Evolutionary conservation across 2,113 vertebrate species (phyloP).

Genomic region (Pogonocichla stellata): DNA sequence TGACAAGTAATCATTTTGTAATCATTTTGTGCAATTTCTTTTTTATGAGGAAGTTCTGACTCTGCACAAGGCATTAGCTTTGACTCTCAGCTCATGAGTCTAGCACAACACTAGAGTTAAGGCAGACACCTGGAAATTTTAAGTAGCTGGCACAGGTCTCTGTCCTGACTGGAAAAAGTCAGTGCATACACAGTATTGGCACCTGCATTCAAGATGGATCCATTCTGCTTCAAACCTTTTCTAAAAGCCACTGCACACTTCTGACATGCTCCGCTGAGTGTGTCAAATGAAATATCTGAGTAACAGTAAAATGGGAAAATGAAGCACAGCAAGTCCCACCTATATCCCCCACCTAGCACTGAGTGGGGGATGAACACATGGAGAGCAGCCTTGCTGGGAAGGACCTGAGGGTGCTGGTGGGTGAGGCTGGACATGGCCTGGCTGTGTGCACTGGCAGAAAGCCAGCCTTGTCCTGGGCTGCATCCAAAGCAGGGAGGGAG

Average conservation of each 20-base stretch:
- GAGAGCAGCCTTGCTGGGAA: neutral
- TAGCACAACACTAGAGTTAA: neutral
- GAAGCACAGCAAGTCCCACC: neutral
- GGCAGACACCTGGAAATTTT: neutral
- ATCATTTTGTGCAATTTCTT: neutral
- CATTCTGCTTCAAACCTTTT: neutral
- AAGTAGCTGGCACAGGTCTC: neutral
- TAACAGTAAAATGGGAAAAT: neutral
- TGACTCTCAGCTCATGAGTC: neutral
- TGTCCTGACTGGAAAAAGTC: neutral
- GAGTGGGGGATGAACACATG: neutral
- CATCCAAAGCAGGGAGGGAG: neutral
- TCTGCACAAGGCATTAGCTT: neutral
- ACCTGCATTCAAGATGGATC: neutral
- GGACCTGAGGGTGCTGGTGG: neutral
- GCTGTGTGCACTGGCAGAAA: neutral
- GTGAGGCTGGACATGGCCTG: neutral
- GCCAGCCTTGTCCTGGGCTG: neutral
- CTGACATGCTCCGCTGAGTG: neutral
- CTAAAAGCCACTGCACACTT: neutral
- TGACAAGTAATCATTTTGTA: neutral
- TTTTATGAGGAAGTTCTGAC: neutral
- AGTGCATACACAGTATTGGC: neutral
- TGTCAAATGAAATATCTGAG: neutral
- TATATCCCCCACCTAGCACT: no score